Percentiles rank a stretch among this genome's conserved stretches.
These are phyloP conservation scores for Apteryx mantelli DNA, from an alignment of 2,113 vertebrate species.

Conservation along the genomic window DNA sequence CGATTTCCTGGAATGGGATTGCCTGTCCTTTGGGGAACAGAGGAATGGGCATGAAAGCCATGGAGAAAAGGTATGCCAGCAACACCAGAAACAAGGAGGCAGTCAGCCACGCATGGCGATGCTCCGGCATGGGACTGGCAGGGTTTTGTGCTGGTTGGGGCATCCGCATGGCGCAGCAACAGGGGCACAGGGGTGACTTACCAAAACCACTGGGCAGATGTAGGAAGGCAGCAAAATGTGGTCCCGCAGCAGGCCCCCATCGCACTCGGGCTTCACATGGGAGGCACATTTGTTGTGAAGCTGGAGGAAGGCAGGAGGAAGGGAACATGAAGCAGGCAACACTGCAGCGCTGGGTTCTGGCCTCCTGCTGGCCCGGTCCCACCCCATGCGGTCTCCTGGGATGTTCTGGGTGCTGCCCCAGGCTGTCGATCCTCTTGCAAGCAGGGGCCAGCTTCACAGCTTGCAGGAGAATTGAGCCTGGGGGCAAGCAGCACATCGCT, in stretches of 20 bases:
- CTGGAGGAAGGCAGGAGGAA: slow-evolving; percentile 60
- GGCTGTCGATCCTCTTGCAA: background rate
- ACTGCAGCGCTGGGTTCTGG: too few species aligned
- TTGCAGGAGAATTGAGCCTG: too few species aligned
- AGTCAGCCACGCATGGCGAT: background rate
- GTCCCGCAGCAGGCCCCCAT: slow-evolving; percentile 89
- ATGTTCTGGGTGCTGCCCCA: background rate
- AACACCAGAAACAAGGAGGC: background rate
- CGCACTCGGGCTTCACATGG: slow-evolving; percentile 87
- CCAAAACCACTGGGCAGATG: slow-evolving; percentile 89
- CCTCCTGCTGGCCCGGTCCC: background rate
- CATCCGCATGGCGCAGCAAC: background rate
- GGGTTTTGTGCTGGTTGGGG: background rate
- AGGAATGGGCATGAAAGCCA: background rate
- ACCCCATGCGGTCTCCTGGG: background rate
- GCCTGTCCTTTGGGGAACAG: slow-evolving; percentile 68
- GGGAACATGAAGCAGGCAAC: background rate
- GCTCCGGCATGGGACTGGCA: background rate
- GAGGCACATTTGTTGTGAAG: slow-evolving; percentile 95
- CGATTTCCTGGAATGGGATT: slow-evolving; percentile 74
- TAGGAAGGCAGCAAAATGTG: slow-evolving; percentile 90
- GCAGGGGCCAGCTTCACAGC: too few species aligned
- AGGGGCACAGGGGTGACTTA: slow-evolving; percentile 64
- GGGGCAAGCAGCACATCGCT: too few species aligned
- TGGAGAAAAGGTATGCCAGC: background rate